Conservation (phyloP, 1,140 invertebrate species). For the Drosophila saltans region DNA sequence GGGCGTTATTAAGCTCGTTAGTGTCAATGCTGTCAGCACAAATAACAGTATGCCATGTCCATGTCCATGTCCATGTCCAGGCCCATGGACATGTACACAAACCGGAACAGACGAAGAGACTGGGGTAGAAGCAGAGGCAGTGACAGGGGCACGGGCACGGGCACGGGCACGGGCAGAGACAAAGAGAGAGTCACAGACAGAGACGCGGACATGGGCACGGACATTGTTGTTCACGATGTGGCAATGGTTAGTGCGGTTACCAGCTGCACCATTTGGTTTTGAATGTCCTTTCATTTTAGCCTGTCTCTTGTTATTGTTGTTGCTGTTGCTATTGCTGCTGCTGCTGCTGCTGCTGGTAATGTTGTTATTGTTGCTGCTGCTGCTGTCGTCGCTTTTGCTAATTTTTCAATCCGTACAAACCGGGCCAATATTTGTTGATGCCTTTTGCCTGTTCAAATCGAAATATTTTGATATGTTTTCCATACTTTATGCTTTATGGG, state of each 20-base stretch:
- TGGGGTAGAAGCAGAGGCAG: background rate
- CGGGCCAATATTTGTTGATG: slow-evolving; percentile 41
- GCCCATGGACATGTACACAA: slow-evolving; percentile 16
- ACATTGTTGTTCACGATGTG: slow-evolving; percentile 26
- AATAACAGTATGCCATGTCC: slow-evolving; percentile 70
- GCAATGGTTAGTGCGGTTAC: slow-evolving; percentile 50
- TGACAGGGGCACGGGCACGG: background rate
- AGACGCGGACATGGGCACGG: slow-evolving; percentile 14
- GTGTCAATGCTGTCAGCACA: slow-evolving; percentile 76
- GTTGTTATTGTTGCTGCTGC: background rate
- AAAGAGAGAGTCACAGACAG: no score
- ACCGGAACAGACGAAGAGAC: background rate
- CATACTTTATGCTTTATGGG: slow-evolving; percentile 48
- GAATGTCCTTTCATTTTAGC: slow-evolving; percentile 67
- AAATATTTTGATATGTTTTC: slow-evolving; percentile 78
- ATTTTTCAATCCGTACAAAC: slow-evolving; percentile 52
- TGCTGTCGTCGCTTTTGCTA: slow-evolving; percentile 16
- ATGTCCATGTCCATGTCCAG: slow-evolving; percentile 42
- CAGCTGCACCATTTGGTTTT: slow-evolving; percentile 65
- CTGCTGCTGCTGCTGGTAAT: slow-evolving; percentile 13
- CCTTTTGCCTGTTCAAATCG: slow-evolving; percentile 50
- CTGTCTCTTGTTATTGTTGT: slow-evolving; percentile 31
- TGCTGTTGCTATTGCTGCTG: slow-evolving; percentile 2
- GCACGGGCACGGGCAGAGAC: slow-evolving; percentile 1
- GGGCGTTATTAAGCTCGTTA: slow-evolving; percentile 81